These are phyloP conservation scores for Melinopterus prodromus DNA, from an alignment of 2,888 invertebrate genomes.

Conservation along the genomic window DNA sequence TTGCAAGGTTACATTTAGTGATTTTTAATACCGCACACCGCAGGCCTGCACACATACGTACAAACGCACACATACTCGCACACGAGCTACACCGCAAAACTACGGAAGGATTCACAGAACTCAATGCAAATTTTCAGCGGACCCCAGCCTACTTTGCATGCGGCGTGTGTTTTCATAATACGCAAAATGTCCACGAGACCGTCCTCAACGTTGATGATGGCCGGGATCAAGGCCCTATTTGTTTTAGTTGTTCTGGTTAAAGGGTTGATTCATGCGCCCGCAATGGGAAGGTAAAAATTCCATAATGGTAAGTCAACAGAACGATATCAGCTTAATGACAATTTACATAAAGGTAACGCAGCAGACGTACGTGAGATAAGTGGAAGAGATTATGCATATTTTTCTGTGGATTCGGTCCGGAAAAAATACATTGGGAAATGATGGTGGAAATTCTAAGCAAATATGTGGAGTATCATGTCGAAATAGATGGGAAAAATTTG, in stretches of 20 bases:
- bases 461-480: not conserved
- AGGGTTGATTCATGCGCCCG: not conserved
- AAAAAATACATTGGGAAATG: not conserved
- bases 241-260: not conserved
- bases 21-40: slow-evolving; percentile 4
- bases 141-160: not conserved
- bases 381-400: not conserved
- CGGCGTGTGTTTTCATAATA: not conserved
- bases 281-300: not conserved
- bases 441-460: not conserved
- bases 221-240: not conserved
- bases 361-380: not conserved
- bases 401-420: not conserved
- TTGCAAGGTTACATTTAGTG: not conserved
- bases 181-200: not conserved
- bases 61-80: not conserved
- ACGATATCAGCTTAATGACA: slow-evolving; percentile 4
- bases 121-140: not conserved
- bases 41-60: not conserved
- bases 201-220: not conserved
- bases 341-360: not conserved
- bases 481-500: too few species aligned
- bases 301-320: not conserved
- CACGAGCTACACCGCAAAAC: not conserved
- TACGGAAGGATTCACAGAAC: slow-evolving; percentile 4